Conservation (phyloP, 1,140 invertebrate genomes). For the Argopecten irradians region DNA sequence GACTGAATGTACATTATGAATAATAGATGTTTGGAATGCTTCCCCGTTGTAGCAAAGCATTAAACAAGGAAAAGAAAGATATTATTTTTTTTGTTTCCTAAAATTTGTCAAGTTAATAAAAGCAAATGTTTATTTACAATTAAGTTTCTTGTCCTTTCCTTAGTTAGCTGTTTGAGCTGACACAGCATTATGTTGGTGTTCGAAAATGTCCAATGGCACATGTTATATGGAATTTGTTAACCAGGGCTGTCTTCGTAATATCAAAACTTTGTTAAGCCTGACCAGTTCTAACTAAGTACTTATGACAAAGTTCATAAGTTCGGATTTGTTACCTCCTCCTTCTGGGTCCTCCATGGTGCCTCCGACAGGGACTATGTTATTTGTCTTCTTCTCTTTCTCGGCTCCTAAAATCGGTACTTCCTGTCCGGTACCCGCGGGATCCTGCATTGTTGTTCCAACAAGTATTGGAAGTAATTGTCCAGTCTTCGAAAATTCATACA, state of each 20-base stretch:
- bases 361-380: constrained; percentile 68
- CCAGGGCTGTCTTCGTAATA: too few species aligned
- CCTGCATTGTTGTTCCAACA: constrained; percentile 71
- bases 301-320: background rate
- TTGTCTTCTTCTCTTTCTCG: constrained; percentile 61
- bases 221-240: too few species aligned
- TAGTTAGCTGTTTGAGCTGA: too few species aligned
- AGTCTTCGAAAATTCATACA: constrained; percentile 71
- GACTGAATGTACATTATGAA: background rate
- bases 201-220: too few species aligned
- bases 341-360: constrained; percentile 74
- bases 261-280: too few species aligned
- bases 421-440: constrained; percentile 66
- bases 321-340: constrained; percentile 62
- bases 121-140: background rate
- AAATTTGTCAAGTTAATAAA: background rate
- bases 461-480: constrained; percentile 73
- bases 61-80: too few species aligned
- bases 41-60: too few species aligned
- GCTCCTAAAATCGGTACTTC: constrained; percentile 72
- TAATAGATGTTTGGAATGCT: background rate
- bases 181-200: too few species aligned
- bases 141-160: background rate
- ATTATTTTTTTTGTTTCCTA: too few species aligned
- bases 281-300: too few species aligned